phyloP scores from a whole-genome alignment of 2,113 vertebrate genomes.

The Hassar affinis region DNA sequence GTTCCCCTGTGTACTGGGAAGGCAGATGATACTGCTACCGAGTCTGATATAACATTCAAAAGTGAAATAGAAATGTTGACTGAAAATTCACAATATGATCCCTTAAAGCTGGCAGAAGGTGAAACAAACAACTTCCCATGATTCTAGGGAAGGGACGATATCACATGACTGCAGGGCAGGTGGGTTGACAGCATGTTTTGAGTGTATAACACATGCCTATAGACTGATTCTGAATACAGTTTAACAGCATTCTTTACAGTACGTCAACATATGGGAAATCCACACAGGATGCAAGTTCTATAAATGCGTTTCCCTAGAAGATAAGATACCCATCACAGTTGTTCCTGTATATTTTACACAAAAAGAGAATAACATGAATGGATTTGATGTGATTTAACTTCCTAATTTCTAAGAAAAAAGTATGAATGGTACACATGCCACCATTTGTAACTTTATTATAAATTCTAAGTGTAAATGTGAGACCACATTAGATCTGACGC shows the following conservation, averaged over 20 bases:
- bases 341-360: not conserved
- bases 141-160: conserved; percentile 18
- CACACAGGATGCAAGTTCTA: not conserved
- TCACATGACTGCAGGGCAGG: conserved; percentile 8
- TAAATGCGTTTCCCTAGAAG: not conserved
- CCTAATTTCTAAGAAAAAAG: not conserved
- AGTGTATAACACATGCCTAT: not conserved
- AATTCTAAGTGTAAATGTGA: not conserved
- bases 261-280: not conserved
- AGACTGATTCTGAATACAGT: not conserved
- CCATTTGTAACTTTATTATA: not conserved
- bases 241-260: not conserved
- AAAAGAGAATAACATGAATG: not conserved
- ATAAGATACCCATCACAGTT: not conserved
- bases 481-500: not conserved
- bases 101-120: conserved; percentile 25
- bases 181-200: conserved; percentile 13
- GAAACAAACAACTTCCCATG: conserved; percentile 14
- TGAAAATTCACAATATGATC: conserved; percentile 24
- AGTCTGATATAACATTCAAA: conserved; percentile 22
- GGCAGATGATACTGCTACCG: conserved; percentile 2
- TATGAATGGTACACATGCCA: not conserved
- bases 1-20: conserved; percentile 1
- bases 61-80: conserved; percentile 6
- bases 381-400: not conserved